Evolutionary conservation across 2,113 vertebrate species (phyloP).

Genomic region (Himantopus leucocephalus): DNA sequence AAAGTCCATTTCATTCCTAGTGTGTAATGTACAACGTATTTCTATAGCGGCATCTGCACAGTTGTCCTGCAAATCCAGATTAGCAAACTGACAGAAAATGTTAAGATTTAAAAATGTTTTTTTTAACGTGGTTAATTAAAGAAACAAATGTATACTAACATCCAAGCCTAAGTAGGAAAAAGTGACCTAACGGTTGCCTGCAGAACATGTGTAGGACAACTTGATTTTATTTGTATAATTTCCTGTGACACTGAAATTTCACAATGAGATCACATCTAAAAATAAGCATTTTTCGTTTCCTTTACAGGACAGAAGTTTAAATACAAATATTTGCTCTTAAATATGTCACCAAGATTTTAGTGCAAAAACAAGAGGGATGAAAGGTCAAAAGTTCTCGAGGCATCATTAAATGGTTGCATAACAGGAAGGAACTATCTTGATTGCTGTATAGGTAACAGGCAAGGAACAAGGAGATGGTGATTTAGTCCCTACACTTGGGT

Average conservation of each 20-base stretch:
- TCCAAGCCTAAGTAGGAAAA: background rate
- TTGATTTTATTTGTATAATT: constrained; percentile 40
- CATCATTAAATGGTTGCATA: background rate
- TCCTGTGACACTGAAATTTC: constrained; percentile 37
- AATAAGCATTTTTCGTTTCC: constrained; percentile 48
- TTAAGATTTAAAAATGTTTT: background rate
- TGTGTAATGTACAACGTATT: background rate
- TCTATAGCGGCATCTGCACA: background rate
- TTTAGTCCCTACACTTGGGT: background rate
- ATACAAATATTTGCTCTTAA: constrained; percentile 4
- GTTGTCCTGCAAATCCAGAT: background rate
- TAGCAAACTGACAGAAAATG: background rate
- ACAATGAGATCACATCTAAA: constrained; percentile 42
- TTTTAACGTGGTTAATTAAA: background rate
- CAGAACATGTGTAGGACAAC: background rate
- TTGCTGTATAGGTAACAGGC: background rate
- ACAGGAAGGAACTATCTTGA: background rate
- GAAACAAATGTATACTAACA: background rate
- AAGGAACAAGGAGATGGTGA: background rate
- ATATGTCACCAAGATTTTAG: background rate
- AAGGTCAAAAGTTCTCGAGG: background rate
- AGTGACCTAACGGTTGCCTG: background rate
- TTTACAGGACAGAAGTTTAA: constrained; percentile 10
- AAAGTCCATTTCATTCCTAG: background rate
- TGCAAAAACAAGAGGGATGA: constrained; percentile 2